These are phyloP conservation scores for Therioaphis trifolii DNA, from an alignment of 2,888 invertebrate genomes.

Conservation along the genomic window DNA sequence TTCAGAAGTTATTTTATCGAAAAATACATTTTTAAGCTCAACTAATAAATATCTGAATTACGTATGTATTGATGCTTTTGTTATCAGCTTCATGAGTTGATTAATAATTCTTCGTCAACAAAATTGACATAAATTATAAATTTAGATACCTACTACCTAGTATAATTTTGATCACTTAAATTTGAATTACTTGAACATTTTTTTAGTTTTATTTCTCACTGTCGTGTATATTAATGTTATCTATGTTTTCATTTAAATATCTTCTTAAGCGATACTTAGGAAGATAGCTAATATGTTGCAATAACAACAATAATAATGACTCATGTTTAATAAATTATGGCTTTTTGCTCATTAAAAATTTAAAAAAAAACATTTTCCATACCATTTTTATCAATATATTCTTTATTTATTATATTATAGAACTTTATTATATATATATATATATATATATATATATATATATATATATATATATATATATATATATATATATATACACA, in stretches of 20 bases:
- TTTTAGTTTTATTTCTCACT: neutral
- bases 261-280: neutral
- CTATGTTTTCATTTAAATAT: too few relatives aligned
- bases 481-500: too few relatives aligned
- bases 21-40: neutral
- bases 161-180: constrained; percentile 26
- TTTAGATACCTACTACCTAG: too few relatives aligned
- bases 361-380: neutral
- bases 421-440: too few relatives aligned
- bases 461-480: too few relatives aligned
- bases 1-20: constrained; percentile 35
- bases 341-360: neutral
- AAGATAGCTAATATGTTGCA: neutral
- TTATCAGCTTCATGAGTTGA: neutral
- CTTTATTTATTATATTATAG: too few relatives aligned
- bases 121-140: constrained; percentile 20
- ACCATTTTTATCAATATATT: neutral
- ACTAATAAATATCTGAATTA: constrained; percentile 30
- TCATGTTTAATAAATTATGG: constrained; percentile 13
- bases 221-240: neutral
- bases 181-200: neutral
- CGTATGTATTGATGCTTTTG: neutral
- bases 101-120: constrained; percentile 27
- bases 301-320: constrained; percentile 19
- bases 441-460: too few relatives aligned